A percentile compares a stretch with the other conserved stretches of the same genome.
These are phyloP conservation scores for Trachops cirrhosus DNA, from an alignment of 2,797 vertebrate genomes.

Conservation along the genomic window DNA sequence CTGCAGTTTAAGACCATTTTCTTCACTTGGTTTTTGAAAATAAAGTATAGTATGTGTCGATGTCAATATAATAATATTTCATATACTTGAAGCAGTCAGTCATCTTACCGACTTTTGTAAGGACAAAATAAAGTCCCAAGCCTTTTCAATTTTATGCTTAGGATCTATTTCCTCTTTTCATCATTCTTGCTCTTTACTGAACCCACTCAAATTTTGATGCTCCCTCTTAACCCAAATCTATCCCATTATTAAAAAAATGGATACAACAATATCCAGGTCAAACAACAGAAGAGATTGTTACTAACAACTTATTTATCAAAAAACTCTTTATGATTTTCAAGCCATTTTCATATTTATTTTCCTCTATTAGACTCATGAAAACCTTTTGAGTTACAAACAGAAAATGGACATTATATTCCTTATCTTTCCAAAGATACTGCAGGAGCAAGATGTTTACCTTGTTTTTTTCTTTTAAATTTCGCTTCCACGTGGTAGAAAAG, in stretches of 20 bases:
- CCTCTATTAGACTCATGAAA: not conserved
- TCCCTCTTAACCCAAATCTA: not conserved
- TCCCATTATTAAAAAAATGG: slow-evolving; percentile 18
- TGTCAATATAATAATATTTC: not conserved
- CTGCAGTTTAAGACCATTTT: not conserved
- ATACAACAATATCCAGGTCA: not conserved
- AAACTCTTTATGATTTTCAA: not conserved
- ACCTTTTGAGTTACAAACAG: not conserved
- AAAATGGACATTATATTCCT: not conserved
- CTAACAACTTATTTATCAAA: not conserved
- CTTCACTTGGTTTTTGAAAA: not conserved
- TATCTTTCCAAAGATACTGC: not conserved
- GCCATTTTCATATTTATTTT: slow-evolving; percentile 1
- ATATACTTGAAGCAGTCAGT: not conserved
- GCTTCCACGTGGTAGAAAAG: not conserved
- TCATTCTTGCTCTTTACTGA: not conserved
- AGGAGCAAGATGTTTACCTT: not conserved
- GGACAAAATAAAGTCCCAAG: not conserved
- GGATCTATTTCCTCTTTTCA: not conserved
- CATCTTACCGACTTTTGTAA: not conserved
- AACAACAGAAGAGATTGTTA: not conserved
- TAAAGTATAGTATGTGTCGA: not conserved
- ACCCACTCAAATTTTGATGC: not conserved
- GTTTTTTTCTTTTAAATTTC: not conserved
- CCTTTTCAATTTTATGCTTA: not conserved